These are phyloP conservation scores for Macrophya alboannulata DNA, from an alignment of 2,888 invertebrate species.

Conservation along the genomic window DNA sequence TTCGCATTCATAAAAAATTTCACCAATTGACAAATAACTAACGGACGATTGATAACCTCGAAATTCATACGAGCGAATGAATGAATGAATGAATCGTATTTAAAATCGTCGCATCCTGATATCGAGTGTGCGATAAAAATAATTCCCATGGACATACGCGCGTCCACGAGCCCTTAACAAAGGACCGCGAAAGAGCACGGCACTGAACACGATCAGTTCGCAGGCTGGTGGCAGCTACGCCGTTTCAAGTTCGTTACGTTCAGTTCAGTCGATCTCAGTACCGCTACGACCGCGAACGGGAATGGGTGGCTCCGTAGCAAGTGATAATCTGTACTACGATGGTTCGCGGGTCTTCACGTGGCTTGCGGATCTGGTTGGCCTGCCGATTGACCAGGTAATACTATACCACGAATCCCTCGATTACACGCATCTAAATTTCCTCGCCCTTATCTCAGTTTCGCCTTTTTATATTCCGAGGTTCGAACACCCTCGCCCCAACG, in stretches of 20 bases:
- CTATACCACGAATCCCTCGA: constrained; percentile 31
- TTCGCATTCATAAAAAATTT: neutral
- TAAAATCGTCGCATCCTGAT: neutral
- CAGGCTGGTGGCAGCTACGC: neutral
- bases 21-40: neutral
- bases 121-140: neutral
- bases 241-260: constrained; percentile 6
- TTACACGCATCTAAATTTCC: neutral
- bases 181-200: neutral
- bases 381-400: constrained; percentile 91
- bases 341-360: constrained; percentile 88
- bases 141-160: neutral
- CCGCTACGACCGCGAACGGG: constrained; percentile 34
- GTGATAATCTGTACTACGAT: constrained; percentile 83
- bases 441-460: constrained; percentile 10
- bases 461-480: neutral
- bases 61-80: neutral
- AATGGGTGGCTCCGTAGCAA: constrained; percentile 51
- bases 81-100: neutral
- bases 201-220: neutral
- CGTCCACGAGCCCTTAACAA: neutral
- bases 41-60: neutral
- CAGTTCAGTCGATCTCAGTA: constrained; percentile 22
- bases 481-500: neutral
- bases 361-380: constrained; percentile 85